A percentile compares a stretch with the other conserved stretches of the same genome.
These are phyloP conservation scores for Nematopogon swammerdamellus DNA, from an alignment of 2,888 invertebrate species.

Conservation along the genomic window DNA sequence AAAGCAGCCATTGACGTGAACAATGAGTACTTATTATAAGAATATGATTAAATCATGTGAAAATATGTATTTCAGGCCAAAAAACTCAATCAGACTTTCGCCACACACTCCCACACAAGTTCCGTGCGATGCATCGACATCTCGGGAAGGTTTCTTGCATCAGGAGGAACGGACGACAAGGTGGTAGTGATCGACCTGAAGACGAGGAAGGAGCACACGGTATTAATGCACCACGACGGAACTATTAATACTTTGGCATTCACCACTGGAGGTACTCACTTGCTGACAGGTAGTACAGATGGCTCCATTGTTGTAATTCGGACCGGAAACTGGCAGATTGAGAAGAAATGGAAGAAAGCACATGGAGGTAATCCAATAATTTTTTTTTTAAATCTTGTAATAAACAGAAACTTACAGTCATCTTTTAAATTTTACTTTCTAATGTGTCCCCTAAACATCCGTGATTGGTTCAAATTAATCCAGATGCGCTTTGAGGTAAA, in stretches of 20 bases:
- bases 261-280: conserved; percentile 70
- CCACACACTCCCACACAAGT: conserved; percentile 81
- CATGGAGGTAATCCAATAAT: conserved; percentile 73
- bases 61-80: conserved; percentile 27
- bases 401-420: too few species aligned
- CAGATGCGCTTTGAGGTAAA: too few species aligned
- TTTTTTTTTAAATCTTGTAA: too few species aligned
- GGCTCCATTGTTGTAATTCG: conserved; percentile 79
- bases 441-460: too few species aligned
- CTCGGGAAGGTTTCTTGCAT: conserved; percentile 72
- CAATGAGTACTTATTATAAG: too few species aligned
- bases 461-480: too few species aligned
- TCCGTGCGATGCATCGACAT: conserved; percentile 73
- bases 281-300: conserved; percentile 83
- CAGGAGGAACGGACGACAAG: conserved; percentile 87
- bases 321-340: conserved; percentile 81
- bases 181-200: conserved; percentile 83
- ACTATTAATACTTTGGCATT: conserved; percentile 79
- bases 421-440: too few species aligned
- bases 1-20: too few species aligned
- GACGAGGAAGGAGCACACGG: conserved; percentile 72
- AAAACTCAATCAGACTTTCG: conserved; percentile 75
- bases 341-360: conserved; percentile 78
- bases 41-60: too few species aligned
- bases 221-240: conserved; percentile 78